These are phyloP conservation scores for Callaeas wilsoni DNA, from an alignment of 2,113 vertebrate species.

Conservation along the genomic window DNA sequence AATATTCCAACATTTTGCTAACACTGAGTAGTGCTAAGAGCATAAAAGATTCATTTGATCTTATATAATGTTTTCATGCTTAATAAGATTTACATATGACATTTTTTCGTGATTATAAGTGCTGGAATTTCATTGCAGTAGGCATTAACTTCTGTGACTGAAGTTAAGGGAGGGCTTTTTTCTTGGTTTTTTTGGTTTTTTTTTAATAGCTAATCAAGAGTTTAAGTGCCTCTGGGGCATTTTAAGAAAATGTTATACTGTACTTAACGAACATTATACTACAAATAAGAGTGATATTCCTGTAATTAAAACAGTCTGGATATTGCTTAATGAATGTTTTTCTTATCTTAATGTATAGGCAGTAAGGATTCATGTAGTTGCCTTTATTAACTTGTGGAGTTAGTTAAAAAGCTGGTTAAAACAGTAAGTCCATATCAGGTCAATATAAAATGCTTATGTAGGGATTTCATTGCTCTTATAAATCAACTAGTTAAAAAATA, in stretches of 20 bases:
- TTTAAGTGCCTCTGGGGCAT: conserved; percentile 76
- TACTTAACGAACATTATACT: conserved; percentile 68
- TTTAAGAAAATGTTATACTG: conserved; percentile 71
- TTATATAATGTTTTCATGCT: conserved; percentile 36
- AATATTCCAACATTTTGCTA: neutral
- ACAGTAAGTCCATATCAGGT: conserved; percentile 60
- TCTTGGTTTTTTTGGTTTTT: conserved; percentile 34
- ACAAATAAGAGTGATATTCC: conserved; percentile 70
- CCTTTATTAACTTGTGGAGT: conserved; percentile 65
- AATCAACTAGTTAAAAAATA: conserved; percentile 56
- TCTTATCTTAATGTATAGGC: conserved; percentile 62
- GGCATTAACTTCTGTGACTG: conserved; percentile 64
- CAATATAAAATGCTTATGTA: conserved; percentile 62
- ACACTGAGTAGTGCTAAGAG: neutral
- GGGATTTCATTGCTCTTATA: conserved; percentile 54
- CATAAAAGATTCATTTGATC: conserved; percentile 32
- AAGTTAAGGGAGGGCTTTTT: conserved; percentile 61
- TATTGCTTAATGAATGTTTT: conserved; percentile 72
- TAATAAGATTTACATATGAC: conserved; percentile 47
- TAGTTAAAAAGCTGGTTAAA: conserved; percentile 67
- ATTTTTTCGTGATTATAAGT: conserved; percentile 52
- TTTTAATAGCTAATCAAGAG: conserved; percentile 68
- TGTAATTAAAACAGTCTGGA: conserved; percentile 73
- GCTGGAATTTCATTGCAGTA: conserved; percentile 61
- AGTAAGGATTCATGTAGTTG: conserved; percentile 63